phyloP scores from a whole-genome alignment of 2,888 invertebrate species.

The Agriopis aurantiaria region DNA sequence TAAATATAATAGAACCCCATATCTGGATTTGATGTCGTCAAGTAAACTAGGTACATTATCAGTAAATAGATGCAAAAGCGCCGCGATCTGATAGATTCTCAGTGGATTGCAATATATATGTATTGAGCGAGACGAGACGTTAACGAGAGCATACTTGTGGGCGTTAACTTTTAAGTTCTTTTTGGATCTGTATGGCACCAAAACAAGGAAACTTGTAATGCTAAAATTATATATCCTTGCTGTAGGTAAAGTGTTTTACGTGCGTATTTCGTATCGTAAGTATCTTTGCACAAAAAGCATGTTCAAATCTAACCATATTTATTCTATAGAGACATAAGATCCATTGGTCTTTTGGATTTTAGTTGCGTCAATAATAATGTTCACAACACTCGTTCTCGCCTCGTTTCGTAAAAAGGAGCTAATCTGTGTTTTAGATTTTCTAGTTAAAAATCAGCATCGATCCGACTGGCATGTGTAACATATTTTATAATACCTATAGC shows the following conservation, averaged over 20 bases:
- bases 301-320: not conserved
- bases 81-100: slow-evolving; percentile 38
- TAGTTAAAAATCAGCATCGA: slow-evolving; percentile 67
- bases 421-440: slow-evolving; percentile 56
- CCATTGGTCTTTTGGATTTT: no score
- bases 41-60: slow-evolving; percentile 21
- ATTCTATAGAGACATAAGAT: no score
- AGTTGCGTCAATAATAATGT: no score
- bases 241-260: not conserved
- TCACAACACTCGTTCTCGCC: not conserved
- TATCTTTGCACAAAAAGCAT: not conserved
- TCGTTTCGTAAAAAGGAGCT: not conserved
- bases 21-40: slow-evolving; percentile 23
- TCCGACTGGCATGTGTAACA: slow-evolving; percentile 65
- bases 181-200: slow-evolving; percentile 4
- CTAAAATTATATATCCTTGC: no score
- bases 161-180: slow-evolving; percentile 23
- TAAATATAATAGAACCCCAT: slow-evolving; percentile 16
- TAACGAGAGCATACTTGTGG: slow-evolving; percentile 25
- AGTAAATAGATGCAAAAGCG: slow-evolving; percentile 34
- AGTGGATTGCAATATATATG: slow-evolving; percentile 24
- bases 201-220: not conserved
- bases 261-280: not conserved
- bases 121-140: slow-evolving; percentile 33
- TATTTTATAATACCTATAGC: slow-evolving; percentile 65